Evolutionary conservation across 2,113 vertebrate species (phyloP).

Genomic region (Octodon degus): DNA sequence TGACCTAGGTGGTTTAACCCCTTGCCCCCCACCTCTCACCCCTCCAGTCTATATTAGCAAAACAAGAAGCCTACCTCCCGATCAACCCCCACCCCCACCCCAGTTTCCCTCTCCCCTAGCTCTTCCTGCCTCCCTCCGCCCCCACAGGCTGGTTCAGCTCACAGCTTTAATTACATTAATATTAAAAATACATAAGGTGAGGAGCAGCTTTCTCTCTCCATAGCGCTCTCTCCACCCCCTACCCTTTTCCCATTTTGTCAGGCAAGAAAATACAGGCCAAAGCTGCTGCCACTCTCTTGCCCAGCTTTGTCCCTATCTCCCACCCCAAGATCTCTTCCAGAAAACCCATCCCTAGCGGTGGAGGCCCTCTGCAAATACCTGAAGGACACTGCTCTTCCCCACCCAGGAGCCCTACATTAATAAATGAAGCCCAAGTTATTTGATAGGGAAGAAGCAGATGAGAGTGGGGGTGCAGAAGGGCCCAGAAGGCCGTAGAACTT

Average conservation of each 20-base stretch:
- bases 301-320: slow-evolving; percentile 41
- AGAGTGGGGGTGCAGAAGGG: slow-evolving; percentile 28
- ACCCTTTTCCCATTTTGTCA: slow-evolving; percentile 59
- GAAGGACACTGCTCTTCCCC: slow-evolving; percentile 3
- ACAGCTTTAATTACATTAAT: slow-evolving; percentile 82
- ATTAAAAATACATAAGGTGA: slow-evolving; percentile 83
- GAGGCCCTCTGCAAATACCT: slow-evolving; percentile 30
- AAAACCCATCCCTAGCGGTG: neutral
- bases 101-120: slow-evolving; percentile 42
- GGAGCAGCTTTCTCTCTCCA: slow-evolving; percentile 65
- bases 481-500: slow-evolving; percentile 60
- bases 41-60: neutral
- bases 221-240: slow-evolving; percentile 59
- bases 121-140: slow-evolving; percentile 72
- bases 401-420: slow-evolving; percentile 53
- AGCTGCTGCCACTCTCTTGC: neutral
- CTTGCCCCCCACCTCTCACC: neutral
- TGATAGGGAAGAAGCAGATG: slow-evolving; percentile 68
- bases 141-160: slow-evolving; percentile 69
- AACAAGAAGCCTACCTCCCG: neutral
- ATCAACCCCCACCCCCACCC: neutral
- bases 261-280: neutral
- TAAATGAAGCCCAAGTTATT: slow-evolving; percentile 65
- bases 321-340: neutral
- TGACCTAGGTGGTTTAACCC: slow-evolving; percentile 30